These are phyloP conservation scores for Telmatherina bonti DNA, from an alignment of 2,797 vertebrate genomes.

Conservation along the genomic window DNA sequence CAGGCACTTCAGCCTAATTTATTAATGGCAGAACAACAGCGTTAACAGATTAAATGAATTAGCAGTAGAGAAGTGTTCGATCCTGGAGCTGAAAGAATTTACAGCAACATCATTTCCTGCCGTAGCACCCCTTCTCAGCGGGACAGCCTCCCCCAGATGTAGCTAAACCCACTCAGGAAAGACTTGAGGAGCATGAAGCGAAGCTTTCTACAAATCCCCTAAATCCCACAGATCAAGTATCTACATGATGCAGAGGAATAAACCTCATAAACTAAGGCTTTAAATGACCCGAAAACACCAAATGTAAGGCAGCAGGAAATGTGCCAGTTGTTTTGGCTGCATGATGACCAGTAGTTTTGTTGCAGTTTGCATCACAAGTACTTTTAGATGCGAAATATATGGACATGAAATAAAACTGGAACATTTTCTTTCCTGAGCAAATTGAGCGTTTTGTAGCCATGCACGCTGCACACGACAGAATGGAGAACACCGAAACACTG, in stretches of 20 bases:
- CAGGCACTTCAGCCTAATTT: background rate
- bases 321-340: too few species aligned
- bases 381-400: too few species aligned
- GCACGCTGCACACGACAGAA: background rate
- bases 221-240: background rate
- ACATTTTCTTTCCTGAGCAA: background rate
- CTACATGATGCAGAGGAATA: background rate
- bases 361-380: too few species aligned
- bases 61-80: background rate
- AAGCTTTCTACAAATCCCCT: too few species aligned
- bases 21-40: background rate
- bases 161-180: background rate
- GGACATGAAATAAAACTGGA: background rate
- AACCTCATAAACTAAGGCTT: background rate
- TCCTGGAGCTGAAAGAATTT: background rate
- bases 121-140: background rate
- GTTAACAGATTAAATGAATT: background rate
- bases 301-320: background rate
- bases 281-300: background rate
- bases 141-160: background rate
- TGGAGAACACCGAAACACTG: background rate
- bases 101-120: background rate
- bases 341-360: too few species aligned
- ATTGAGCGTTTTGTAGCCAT: background rate
- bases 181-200: background rate